Conservation (phyloP, 2,888 invertebrate genomes). For the Xylophagus ater region DNA sequence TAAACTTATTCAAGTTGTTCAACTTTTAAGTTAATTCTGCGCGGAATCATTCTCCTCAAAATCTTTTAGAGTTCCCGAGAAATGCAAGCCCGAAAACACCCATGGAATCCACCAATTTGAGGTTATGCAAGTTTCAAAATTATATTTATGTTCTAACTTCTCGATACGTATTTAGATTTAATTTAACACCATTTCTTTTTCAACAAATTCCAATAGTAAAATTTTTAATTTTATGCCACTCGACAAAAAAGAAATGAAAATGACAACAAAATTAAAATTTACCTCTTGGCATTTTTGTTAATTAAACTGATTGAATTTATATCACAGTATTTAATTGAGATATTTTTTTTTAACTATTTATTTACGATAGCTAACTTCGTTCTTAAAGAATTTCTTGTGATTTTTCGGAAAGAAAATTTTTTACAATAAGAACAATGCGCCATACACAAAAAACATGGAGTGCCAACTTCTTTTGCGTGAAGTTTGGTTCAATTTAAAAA, state of each 20-base stretch:
- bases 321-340: constrained; percentile 4
- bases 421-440: constrained; percentile 4
- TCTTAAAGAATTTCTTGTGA: neutral
- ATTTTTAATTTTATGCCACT: neutral
- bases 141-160: neutral
- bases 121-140: neutral
- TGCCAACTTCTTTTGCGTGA: no score
- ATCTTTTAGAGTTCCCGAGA: no score
- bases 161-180: neutral
- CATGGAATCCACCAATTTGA: no score
- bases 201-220: neutral
- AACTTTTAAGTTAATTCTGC: neutral
- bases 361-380: neutral
- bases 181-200: neutral
- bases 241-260: neutral
- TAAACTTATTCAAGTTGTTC: neutral
- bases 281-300: constrained; percentile 7
- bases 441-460: constrained; percentile 8
- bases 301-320: neutral
- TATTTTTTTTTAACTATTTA: neutral
- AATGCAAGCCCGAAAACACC: no score
- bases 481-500: no score
- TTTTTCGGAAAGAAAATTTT: neutral
- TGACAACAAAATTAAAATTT: constrained; percentile 1
- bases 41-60: neutral